Evolutionary conservation across 2,797 vertebrate genomes (phyloP).

Genomic region (Notolabrus celidotus): DNA sequence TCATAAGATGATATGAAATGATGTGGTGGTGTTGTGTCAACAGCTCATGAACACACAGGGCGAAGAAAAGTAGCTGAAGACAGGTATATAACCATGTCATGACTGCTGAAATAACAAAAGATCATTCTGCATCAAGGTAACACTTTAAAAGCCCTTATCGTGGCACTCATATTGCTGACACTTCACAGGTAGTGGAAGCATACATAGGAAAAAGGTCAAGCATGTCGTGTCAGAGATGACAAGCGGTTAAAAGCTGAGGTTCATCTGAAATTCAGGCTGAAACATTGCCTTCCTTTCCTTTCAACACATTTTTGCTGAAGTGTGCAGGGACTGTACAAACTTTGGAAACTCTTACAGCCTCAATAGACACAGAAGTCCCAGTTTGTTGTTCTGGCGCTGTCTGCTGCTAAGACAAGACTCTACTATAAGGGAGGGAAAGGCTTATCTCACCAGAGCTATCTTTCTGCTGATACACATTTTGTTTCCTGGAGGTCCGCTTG

Average conservation of each 20-base stretch:
- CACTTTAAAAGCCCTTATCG: conserved; percentile 66
- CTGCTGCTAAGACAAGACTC: conserved; percentile 18
- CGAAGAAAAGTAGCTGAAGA: conserved; percentile 58
- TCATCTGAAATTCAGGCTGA: conserved; percentile 43
- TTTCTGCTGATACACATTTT: conserved; percentile 64
- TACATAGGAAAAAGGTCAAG: conserved; percentile 54
- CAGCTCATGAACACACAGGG: conserved; percentile 46
- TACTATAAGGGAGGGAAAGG: conserved; percentile 42
- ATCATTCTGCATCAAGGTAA: conserved; percentile 59
- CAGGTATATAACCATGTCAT: conserved; percentile 46
- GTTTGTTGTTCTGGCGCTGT: conserved; percentile 31
- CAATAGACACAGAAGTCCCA: conserved; percentile 11
- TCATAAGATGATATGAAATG: neutral
- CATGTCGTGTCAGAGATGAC: conserved; percentile 45
- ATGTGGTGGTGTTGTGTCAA: conserved; percentile 20
- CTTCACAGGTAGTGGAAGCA: conserved; percentile 48
- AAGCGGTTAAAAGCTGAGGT: conserved; percentile 18
- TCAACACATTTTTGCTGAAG: conserved; percentile 51
- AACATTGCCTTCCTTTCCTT: conserved; percentile 61
- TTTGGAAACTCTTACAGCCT: conserved; percentile 54
- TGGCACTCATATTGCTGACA: conserved; percentile 57
- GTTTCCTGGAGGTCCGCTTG: conserved; percentile 57
- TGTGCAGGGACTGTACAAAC: conserved; percentile 53
- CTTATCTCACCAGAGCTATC: conserved; percentile 63
- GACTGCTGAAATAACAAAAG: conserved; percentile 67